Conservation (phyloP, 2,888 invertebrate genomes). For the Dolomedes plantarius region DNA sequence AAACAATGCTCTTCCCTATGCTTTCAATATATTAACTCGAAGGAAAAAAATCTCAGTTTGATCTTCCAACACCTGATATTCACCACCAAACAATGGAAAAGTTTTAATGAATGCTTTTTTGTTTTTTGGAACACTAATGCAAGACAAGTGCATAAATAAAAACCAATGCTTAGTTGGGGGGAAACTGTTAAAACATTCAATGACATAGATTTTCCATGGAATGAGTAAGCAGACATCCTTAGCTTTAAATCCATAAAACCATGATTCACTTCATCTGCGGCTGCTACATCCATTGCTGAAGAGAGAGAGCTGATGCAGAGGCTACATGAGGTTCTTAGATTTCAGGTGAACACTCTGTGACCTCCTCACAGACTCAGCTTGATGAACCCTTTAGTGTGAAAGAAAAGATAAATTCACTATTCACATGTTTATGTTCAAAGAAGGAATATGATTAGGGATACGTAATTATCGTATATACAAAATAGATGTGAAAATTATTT, state of each 20-base stretch:
- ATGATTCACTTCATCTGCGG: slow-evolving; percentile 28
- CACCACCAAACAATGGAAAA: too few species aligned
- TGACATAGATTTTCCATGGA: slow-evolving; percentile 13
- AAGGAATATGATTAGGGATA: too few species aligned
- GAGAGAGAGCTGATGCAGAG: slow-evolving; percentile 67
- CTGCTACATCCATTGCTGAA: slow-evolving; percentile 43
- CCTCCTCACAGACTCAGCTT: slow-evolving; percentile 62
- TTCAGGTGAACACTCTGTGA: slow-evolving; percentile 71
- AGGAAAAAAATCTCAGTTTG: too few species aligned
- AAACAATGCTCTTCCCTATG: too few species aligned
- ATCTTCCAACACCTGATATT: too few species aligned
- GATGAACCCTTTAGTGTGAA: slow-evolving; percentile 31
- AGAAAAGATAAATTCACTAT: background rate
- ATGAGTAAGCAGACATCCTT: slow-evolving; percentile 34
- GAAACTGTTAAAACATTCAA: background rate
- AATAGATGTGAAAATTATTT: too few species aligned
- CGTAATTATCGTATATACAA: too few species aligned
- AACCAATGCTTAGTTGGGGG: background rate
- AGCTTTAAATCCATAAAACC: background rate
- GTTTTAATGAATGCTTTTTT: too few species aligned
- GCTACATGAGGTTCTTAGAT: slow-evolving; percentile 71
- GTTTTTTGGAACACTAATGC: background rate
- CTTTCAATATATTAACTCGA: too few species aligned
- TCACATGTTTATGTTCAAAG: too few species aligned
- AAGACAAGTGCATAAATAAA: background rate